Conservation (phyloP, 2,113 vertebrate genomes). For the Erythrolamprus reginae region DNA sequence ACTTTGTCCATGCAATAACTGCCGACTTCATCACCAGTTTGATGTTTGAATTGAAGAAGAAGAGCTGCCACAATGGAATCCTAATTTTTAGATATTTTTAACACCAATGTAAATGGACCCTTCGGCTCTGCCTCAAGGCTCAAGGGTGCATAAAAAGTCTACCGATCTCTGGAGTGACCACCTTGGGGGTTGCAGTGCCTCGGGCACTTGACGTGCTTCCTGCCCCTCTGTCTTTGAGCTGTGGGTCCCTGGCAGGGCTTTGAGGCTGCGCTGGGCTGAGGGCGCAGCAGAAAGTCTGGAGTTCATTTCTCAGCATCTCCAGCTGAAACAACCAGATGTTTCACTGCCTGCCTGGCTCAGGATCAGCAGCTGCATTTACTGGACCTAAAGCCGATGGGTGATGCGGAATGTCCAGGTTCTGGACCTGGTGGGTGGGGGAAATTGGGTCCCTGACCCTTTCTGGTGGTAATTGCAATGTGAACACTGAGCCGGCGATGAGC, state of each 20-base stretch:
- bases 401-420: background rate
- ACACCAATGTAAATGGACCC: background rate
- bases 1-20: constrained; percentile 29
- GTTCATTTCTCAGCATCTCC: background rate
- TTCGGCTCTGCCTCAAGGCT: background rate
- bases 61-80: background rate
- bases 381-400: background rate
- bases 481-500: background rate
- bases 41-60: background rate
- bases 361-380: background rate
- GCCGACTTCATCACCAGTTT: constrained; percentile 2
- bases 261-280: background rate
- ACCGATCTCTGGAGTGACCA: background rate
- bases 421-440: background rate
- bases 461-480: background rate
- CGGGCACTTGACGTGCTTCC: background rate
- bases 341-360: background rate
- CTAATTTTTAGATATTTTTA: constrained; percentile 16
- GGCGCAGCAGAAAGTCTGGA: background rate
- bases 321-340: background rate
- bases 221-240: background rate
- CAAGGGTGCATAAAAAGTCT: background rate
- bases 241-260: background rate
- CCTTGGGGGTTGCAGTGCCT: background rate
- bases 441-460: background rate